Conservation (phyloP, 2,797 vertebrate genomes). For the Sebastes iracundus region DNA sequence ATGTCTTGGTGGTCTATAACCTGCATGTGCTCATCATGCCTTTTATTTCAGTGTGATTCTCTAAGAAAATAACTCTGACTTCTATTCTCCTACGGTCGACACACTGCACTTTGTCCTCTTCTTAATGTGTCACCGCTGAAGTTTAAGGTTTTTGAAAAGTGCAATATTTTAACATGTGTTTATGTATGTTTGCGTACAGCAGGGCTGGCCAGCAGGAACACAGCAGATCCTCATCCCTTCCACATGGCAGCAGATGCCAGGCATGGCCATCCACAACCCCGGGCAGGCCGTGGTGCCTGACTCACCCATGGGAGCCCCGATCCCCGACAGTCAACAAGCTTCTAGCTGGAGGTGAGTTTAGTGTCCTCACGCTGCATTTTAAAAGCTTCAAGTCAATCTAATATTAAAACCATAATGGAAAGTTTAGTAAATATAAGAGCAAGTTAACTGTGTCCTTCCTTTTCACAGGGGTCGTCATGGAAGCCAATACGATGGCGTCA, state of each 20-base stretch:
- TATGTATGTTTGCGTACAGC: conserved; percentile 79
- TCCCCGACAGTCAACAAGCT: conserved; percentile 88
- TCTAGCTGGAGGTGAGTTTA: conserved; percentile 91
- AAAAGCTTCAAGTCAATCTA: not conserved
- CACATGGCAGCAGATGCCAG: conserved; percentile 97
- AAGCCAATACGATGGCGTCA: conserved; percentile 87
- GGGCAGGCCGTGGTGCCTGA: conserved; percentile 91
- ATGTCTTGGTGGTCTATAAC: not conserved
- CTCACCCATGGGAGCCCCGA: conserved; percentile 80
- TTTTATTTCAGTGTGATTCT: not conserved
- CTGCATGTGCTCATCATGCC: conserved; percentile 39
- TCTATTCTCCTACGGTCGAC: not conserved
- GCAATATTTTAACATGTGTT: not conserved
- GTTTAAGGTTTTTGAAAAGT: not conserved
- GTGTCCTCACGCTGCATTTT: not conserved
- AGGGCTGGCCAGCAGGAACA: conserved; percentile 97
- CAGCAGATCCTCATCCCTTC: conserved; percentile 98
- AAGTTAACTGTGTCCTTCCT: not conserved
- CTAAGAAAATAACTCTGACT: not conserved
- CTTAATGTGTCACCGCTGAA: not conserved
- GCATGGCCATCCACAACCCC: conserved; percentile 92
- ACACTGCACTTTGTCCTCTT: not conserved
- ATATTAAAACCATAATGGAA: not conserved
- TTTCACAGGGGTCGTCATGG: conserved; percentile 86
- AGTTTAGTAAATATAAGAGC: not conserved